Evolutionary conservation across 2,113 vertebrate species (phyloP), one percentile per base, ranked within the genome.

Genomic region (Mastomys coucha): DNA sequence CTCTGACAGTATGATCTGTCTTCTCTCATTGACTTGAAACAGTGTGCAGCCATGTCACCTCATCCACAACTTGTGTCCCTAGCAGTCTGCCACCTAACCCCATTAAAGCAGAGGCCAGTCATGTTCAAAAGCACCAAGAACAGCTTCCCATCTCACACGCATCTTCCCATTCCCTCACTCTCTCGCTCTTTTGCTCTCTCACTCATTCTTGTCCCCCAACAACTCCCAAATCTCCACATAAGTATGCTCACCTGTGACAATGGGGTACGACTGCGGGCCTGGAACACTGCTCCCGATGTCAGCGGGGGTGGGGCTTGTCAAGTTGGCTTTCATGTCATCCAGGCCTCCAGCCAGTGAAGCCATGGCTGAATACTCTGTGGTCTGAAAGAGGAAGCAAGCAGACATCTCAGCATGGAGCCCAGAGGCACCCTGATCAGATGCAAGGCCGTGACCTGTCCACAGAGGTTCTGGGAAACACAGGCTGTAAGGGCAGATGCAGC

Each of bases 261-360:
- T 98, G 93, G 99, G 99, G 89, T 99, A 99, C 24, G 99, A 99
- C 97, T 99, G 99, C 2, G 99, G 99, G 80, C 99, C 99, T 0
- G 99, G 98, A 89, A 99, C 99, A 0, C 99, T 99, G 3, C 99
- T 98, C 92, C 99, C 99, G 89, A 99, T 97, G 96, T 99, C 99
- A 0, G 99, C 99, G n/a, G 99, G 99, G 91, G 99, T 98, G 16
- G 99, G 99, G 98, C 99, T 99, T 97, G 98, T 98, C 98, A 99
- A 98, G 97, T 99, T 99, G 91, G 98, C 99, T 98, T 99, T 99
- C 99, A 99, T 99, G 97, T 99, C 99, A 0, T 99, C 99, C 98
- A 99, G 98, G 97, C 99, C 99, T n/a, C 99, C 99, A 73, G 99
- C 99, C 98, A 99, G 98, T 0, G 99, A 99, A 78, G 99, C 99